Evolutionary conservation across 2,888 invertebrate species (phyloP).

Genomic region (Theretra japonica): DNA sequence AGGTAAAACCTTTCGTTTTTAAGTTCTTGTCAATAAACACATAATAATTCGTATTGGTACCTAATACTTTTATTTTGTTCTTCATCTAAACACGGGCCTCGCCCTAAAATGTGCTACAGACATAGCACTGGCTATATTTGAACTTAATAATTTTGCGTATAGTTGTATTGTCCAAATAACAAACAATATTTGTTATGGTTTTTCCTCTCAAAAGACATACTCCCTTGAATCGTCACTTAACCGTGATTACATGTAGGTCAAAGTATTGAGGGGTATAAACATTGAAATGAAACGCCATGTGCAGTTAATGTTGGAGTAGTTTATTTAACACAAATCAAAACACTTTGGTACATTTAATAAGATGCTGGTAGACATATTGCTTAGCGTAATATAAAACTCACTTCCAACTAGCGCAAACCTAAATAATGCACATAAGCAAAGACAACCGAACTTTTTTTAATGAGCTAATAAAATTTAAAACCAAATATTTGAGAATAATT

Average conservation of each 20-base stretch:
- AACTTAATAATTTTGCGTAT: no score
- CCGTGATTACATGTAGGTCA: background rate
- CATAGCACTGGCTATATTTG: no score
- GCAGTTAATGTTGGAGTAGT: slow-evolving; percentile 81
- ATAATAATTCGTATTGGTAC: no score
- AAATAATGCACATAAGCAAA: slow-evolving; percentile 68
- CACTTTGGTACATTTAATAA: slow-evolving; percentile 85
- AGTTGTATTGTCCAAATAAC: no score
- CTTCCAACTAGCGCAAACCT: slow-evolving; percentile 68
- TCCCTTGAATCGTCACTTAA: no score
- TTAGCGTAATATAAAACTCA: slow-evolving; percentile 62
- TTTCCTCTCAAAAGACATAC: no score
- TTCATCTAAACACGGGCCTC: no score
- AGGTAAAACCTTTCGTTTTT: no score
- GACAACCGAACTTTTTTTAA: slow-evolving; percentile 58
- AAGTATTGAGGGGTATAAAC: slow-evolving; percentile 18
- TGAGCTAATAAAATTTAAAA: slow-evolving; percentile 39
- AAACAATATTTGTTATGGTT: no score
- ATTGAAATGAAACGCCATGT: slow-evolving; percentile 64
- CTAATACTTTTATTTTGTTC: no score
- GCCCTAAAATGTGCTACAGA: no score
- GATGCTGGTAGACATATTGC: slow-evolving; percentile 73
- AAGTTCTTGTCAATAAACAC: no score
- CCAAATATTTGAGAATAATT: slow-evolving; percentile 45
- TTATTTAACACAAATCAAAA: slow-evolving; percentile 84